These are phyloP conservation scores for Oedothorax gibbosus DNA, from an alignment of 1,140 invertebrate species.

Conservation along the genomic window DNA sequence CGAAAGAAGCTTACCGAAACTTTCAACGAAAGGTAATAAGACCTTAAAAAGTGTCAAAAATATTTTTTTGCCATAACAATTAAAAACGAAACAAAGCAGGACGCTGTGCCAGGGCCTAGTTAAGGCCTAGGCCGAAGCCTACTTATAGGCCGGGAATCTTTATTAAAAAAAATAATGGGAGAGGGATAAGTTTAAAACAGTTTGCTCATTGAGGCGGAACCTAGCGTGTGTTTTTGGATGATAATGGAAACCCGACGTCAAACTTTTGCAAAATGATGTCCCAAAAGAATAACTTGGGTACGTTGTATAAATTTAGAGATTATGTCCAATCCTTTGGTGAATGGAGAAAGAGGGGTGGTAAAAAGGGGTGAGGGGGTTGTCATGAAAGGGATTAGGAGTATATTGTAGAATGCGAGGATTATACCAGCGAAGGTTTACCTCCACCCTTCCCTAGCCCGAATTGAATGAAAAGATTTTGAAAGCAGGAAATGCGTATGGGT, in stretches of 20 bases:
- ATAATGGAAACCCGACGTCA: constrained; percentile 55
- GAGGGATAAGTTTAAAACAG: constrained; percentile 37
- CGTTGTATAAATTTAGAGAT: constrained; percentile 58
- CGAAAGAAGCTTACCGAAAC: constrained; percentile 6
- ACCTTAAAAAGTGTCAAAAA: constrained; percentile 9
- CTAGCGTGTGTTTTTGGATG: constrained; percentile 48
- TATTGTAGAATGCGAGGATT: constrained; percentile 54
- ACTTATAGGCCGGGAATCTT: constrained; percentile 1
- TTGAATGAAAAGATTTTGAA: constrained; percentile 54
- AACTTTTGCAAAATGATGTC: constrained; percentile 58
- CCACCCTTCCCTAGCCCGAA: constrained; percentile 19
- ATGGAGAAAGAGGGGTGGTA: constrained; percentile 9
- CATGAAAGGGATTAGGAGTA: constrained; percentile 53
- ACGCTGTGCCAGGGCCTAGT: constrained; percentile 24
- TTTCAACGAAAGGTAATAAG: constrained; percentile 20
- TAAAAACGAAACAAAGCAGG: constrained; percentile 21
- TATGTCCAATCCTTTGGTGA: constrained; percentile 55
- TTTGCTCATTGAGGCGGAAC: constrained; percentile 48
- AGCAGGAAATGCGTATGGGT: constrained; percentile 51
- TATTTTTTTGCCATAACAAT: constrained; percentile 37
- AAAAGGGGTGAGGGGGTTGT: constrained; percentile 44
- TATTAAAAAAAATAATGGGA: constrained; percentile 18
- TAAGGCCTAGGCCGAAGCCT: constrained; percentile 20
- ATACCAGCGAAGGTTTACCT: constrained; percentile 25
- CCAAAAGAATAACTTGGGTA: constrained; percentile 51